phyloP scores from a whole-genome alignment of 64 coral and sea anemone species.

The Montipora cactus region DNA sequence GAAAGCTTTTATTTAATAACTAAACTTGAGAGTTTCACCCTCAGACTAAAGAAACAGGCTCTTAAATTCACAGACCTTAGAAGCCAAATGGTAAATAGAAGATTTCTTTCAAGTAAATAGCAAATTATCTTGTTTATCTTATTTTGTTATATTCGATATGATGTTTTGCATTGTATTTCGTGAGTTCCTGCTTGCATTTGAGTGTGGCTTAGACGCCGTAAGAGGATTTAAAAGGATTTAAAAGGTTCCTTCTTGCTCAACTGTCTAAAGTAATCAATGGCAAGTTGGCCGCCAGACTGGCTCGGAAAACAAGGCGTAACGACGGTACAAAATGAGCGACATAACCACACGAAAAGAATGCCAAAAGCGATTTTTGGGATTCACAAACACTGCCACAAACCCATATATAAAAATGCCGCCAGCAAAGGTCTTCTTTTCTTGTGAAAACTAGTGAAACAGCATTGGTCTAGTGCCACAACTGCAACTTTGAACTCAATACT shows the following conservation, averaged over 20 bases:
- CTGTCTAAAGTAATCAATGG: conserved; percentile 24
- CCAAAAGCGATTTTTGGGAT: too few species aligned
- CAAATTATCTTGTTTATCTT: conserved; percentile 27
- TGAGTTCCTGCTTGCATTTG: conserved; percentile 6
- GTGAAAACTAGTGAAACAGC: too few species aligned
- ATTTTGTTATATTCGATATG: background rate
- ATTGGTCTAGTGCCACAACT: too few species aligned
- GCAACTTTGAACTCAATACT: too few species aligned
- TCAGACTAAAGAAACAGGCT: background rate
- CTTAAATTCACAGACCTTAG: background rate
- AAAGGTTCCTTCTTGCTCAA: background rate
- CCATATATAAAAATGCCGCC: too few species aligned
- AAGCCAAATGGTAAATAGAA: background rate
- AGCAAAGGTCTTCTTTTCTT: too few species aligned
- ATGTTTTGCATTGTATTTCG: conserved; percentile 7
- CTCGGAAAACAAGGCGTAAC: background rate
- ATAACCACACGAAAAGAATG: too few species aligned
- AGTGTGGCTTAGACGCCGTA: conserved; percentile 18
- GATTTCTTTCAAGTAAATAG: conserved; percentile 17
- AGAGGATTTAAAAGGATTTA: conserved; percentile 31
- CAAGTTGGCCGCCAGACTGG: conserved; percentile 15
- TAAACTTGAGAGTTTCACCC: background rate
- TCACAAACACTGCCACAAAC: too few species aligned
- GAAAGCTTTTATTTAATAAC: background rate
- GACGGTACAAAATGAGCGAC: background rate